Evolutionary conservation across 2,888 invertebrate species (phyloP).

Genomic region (Zootermopsis nevadensis): DNA sequence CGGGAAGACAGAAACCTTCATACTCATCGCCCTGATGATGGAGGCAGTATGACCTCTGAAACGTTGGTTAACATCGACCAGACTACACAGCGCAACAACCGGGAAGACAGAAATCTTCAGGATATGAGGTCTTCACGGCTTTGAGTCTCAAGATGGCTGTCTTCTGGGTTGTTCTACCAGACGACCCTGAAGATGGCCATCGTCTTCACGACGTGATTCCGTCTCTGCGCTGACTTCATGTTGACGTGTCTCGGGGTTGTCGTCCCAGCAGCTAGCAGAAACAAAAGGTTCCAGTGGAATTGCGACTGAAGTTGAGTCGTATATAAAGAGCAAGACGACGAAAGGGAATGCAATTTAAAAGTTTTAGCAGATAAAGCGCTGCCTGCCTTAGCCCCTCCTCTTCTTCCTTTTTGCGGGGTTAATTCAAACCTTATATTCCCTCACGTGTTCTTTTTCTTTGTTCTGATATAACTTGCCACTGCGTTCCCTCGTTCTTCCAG

Average conservation of each 20-base stretch:
- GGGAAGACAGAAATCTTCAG: too few species aligned
- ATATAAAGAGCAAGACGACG: conserved; percentile 46
- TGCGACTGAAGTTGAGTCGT: conserved; percentile 51
- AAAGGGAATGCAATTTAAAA: conserved; percentile 53
- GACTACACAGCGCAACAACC: too few species aligned
- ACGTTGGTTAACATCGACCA: too few species aligned
- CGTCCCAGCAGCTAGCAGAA: conserved; percentile 34
- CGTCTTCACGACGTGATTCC: neutral
- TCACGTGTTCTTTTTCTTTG: conserved; percentile 24
- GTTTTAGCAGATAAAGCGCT: conserved; percentile 52
- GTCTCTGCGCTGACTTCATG: neutral
- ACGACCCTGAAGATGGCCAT: too few species aligned
- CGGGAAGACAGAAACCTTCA: too few species aligned
- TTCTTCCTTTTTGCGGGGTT: conserved; percentile 50
- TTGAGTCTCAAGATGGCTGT: too few species aligned
- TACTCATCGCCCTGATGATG: too few species aligned
- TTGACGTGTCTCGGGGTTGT: neutral
- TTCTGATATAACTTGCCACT: conserved; percentile 32
- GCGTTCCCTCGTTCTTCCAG: neutral
- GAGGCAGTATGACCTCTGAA: too few species aligned
- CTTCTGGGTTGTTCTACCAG: too few species aligned
- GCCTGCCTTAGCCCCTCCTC: conserved; percentile 32
- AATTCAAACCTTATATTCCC: conserved; percentile 49
- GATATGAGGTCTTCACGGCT: too few species aligned
- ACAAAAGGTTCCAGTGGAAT: conserved; percentile 52